Evolutionary conservation across 1,140 invertebrate species (phyloP), one percentile per base, ranked within the genome.

Genomic region (Pachyrhynchus sulphureomaculatus): DNA sequence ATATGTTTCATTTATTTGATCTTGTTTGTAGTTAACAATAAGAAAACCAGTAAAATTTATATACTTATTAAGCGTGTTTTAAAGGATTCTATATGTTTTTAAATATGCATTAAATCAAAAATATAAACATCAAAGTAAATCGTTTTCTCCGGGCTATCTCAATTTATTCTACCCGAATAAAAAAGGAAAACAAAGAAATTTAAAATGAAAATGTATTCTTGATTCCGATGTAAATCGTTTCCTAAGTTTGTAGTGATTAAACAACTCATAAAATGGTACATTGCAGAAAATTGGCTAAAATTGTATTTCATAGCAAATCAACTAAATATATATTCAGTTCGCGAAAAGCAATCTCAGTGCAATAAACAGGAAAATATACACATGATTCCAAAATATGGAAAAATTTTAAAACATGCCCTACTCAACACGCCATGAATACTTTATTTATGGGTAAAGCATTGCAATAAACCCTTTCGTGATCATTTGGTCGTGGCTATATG

Each of bases 191-290:
- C 42, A 54, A 37, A 37, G 37, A 42, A 36, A 54, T 57, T 47
- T 26, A n/a, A 37, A 57, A 47, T 47, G 54, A 45, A 57, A 47
- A 57, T 57, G 41, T 48, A 36, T n/a, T 48, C 54, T 57, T 54
- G 36, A 57, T 57, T 57, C 41, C 54, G 26, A 57, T 57, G 54
- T 34, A 57, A 57, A 57, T 57, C 20, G 54, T 34, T 57, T 47
- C 41, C 24, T 24, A 57, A 37, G 32, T 45, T 41, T 29, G 33
- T 57, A 57, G 34, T 37, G 54, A 57, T 48, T 42, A 48, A 57
- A 47, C 54, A 57, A 57, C 26, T 20, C 15, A 33, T 42, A 29
- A 8, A 55, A 41, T 20, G 34, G 13, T n/a, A 12, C 10, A 41
- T 54, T 41, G 51, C n/a, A 21, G 34, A 34, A 37, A 32, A 37